phyloP scores from a whole-genome alignment of 1,140 invertebrate genomes.

The Drosophila parabipectinata region DNA sequence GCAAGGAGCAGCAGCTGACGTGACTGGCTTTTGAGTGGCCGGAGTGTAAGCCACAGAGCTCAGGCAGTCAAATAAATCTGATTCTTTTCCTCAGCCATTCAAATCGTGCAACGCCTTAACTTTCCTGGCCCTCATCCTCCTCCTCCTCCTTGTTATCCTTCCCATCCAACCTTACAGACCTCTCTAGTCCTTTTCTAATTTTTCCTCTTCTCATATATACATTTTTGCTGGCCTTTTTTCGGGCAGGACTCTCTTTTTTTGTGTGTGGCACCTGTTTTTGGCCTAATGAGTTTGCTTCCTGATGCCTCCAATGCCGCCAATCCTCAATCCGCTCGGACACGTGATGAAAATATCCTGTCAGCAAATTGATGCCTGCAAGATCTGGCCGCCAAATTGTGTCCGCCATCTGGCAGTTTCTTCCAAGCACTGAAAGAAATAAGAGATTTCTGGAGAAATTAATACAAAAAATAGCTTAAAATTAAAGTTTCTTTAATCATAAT shows the following conservation, averaged over 20 bases:
- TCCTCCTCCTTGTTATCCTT: background rate
- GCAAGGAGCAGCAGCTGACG: constrained; percentile 12
- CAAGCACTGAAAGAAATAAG: background rate
- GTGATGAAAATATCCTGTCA: constrained; percentile 65
- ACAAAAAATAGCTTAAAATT: too few relatives aligned
- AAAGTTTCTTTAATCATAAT: too few relatives aligned
- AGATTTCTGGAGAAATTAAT: too few relatives aligned
- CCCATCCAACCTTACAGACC: too few relatives aligned
- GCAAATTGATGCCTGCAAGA: constrained; percentile 24
- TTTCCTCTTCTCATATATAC: background rate
- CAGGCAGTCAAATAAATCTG: constrained; percentile 34
- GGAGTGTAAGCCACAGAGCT: background rate
- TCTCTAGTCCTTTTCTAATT: background rate
- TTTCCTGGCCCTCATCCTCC: background rate
- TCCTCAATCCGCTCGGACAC: constrained; percentile 29
- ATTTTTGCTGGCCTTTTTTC: background rate
- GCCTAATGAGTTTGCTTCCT: constrained; percentile 32
- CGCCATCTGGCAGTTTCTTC: background rate
- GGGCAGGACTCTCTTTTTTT: background rate
- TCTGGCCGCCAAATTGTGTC: constrained; percentile 1
- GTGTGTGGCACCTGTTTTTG: constrained; percentile 22
- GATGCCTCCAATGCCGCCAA: background rate
- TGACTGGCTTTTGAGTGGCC: constrained; percentile 30
- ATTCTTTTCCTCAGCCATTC: background rate
- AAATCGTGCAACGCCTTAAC: background rate